Evolutionary conservation across 2,113 vertebrate species (phyloP).

Genomic region (Spilogale gracilis): DNA sequence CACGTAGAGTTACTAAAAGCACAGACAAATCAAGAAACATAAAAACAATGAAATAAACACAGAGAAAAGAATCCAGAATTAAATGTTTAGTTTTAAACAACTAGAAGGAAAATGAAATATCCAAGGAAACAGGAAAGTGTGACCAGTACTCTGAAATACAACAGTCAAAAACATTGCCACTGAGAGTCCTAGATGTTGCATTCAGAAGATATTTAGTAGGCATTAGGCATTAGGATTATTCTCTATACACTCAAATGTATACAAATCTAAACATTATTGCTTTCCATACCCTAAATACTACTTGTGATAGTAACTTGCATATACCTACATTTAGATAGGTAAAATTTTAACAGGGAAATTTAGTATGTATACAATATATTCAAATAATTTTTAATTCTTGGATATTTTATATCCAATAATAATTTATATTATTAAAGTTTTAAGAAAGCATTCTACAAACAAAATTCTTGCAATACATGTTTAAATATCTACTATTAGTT

Average conservation of each 20-base stretch:
- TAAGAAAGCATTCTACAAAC: neutral
- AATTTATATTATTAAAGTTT: neutral
- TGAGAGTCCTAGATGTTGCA: neutral
- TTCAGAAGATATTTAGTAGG: neutral
- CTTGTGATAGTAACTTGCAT: neutral
- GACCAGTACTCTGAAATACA: neutral
- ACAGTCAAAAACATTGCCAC: neutral
- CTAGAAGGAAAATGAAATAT: neutral
- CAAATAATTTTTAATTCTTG: neutral
- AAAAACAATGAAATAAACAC: neutral
- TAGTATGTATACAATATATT: neutral
- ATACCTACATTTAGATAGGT: neutral
- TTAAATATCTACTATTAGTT: neutral
- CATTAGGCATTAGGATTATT: neutral
- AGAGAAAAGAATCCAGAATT: neutral
- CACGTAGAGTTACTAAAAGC: neutral
- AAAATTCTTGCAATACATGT: neutral
- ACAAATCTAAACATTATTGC: neutral
- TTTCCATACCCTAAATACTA: neutral
- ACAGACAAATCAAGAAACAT: neutral
- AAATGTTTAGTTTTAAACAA: neutral
- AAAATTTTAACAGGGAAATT: neutral
- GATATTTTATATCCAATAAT: too few species aligned
- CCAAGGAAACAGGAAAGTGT: neutral
- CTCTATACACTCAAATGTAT: neutral